Base-by-base conservation (phyloP, 1,140 invertebrate genomes). In the Philopotamus ludificatus region DNA sequence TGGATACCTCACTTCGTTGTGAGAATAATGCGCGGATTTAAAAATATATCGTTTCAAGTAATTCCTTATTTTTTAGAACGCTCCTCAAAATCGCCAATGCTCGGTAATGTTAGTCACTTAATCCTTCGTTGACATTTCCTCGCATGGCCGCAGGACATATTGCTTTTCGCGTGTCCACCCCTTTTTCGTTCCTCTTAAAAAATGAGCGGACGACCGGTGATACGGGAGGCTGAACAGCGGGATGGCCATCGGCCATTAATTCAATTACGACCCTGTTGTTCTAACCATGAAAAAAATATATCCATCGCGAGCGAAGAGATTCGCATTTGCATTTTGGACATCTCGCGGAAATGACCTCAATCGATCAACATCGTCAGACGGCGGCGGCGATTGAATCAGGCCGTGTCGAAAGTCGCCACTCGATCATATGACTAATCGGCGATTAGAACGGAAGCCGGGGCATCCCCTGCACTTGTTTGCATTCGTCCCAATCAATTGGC, bases 81-180 rank as follows among this genome's bases (percentile, higher is more conserved):
- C 4, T 12, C 28, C 28, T 34, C 28, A 34, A 12, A 4, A 34
- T 34, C 28, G 10, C 21, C 54, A 22, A 21, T 45, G 3, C n/a
- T 8, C 51, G 10, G 42, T 65, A 69, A 65, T 65, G 63, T 65
- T 28, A 63, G 63, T 65, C 67, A 69, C 63, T 65, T 69, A 69
- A 69, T 69, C 67, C 63, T 47, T 1, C 49, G 62, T 63, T 65
- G 67, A 69, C 67, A 65, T 65, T 44, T 62, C 57, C 67, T 49
- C 57, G 15, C 7, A 22, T 18, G 16, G 21, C 23, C 61, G 60
- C 9, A 23, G 53, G 66, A 54, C 65, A 67, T 67, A 67, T 63
- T 67, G 65, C 65, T 61, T 66, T 63, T 59, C 55, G 55, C 60
- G 54, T 53, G 51, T 54, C 55, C 9, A 50, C 53, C 66, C 57